Conservation (phyloP, 2,888 invertebrate species). For the Trachelus stipa region DNA sequence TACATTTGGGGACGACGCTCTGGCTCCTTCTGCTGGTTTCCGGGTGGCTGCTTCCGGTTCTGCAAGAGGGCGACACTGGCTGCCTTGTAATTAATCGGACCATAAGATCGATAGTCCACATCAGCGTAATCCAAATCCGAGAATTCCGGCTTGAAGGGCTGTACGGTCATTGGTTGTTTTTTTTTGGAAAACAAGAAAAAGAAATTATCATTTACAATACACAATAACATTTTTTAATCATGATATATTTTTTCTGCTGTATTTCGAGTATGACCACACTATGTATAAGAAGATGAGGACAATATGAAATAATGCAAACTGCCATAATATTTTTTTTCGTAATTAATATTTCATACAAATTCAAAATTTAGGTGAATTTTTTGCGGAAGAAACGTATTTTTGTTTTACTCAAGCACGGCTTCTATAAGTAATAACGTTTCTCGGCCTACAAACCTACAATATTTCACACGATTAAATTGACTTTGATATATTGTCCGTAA, state of each 20-base stretch:
- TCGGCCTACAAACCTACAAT: not conserved
- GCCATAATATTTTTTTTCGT: no score
- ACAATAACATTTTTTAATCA: not conserved
- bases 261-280: not conserved
- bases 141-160: slow-evolving; percentile 84
- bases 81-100: slow-evolving; percentile 92
- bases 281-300: not conserved
- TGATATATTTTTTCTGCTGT: not conserved
- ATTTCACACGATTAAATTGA: not conserved
- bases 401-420: no score
- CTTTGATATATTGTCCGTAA: not conserved
- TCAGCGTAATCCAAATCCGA: slow-evolving; percentile 90
- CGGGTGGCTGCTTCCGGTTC: slow-evolving; percentile 47
- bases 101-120: slow-evolving; percentile 89
- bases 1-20: slow-evolving; percentile 63
- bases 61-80: slow-evolving; percentile 75
- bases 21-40: slow-evolving; percentile 34
- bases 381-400: no score
- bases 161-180: slow-evolving; percentile 35
- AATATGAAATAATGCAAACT: not conserved
- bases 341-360: no score
- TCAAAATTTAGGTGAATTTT: no score
- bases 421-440: not conserved
- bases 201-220: not conserved
- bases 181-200: not conserved